phyloP scores from a whole-genome alignment of 1,140 invertebrate species.

The Asobara japonica region DNA sequence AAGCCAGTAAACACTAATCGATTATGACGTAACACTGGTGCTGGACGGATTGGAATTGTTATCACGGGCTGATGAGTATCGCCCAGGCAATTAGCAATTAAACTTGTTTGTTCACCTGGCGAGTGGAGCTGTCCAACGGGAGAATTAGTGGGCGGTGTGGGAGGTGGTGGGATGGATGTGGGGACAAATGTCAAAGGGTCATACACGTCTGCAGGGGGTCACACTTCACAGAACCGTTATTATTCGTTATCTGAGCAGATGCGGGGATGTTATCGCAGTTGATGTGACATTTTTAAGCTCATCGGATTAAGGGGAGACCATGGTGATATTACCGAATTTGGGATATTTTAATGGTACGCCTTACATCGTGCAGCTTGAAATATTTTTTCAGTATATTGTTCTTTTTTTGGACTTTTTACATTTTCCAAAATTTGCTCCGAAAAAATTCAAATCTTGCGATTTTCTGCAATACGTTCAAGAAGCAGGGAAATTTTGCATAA shows the following conservation, averaged over 20 bases:
- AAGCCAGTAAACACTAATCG: too few species aligned
- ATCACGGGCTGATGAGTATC: not conserved
- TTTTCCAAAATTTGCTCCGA: too few species aligned
- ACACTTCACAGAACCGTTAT: constrained; percentile 47
- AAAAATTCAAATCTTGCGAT: too few species aligned
- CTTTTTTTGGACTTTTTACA: too few species aligned
- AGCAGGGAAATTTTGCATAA: too few species aligned
- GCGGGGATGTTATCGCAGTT: not conserved
- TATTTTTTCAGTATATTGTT: too few species aligned
- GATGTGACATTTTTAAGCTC: constrained; percentile 8
- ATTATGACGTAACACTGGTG: not conserved
- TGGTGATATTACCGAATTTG: not conserved
- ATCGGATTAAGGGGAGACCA: not conserved
- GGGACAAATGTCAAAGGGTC: constrained; percentile 47
- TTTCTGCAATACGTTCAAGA: too few species aligned
- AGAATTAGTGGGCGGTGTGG: not conserved
- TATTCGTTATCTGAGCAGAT: constrained; percentile 28
- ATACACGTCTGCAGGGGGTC: constrained; percentile 40
- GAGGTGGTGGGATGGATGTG: not conserved
- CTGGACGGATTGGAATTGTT: not conserved
- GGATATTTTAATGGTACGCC: not conserved
- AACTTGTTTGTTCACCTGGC: not conserved
- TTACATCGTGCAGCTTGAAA: too few species aligned
- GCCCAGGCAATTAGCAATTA: not conserved
- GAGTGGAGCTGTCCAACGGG: not conserved